These are phyloP conservation scores for Oncopodura yosiiana DNA, from an alignment of 1,140 invertebrate genomes.

Conservation along the genomic window DNA sequence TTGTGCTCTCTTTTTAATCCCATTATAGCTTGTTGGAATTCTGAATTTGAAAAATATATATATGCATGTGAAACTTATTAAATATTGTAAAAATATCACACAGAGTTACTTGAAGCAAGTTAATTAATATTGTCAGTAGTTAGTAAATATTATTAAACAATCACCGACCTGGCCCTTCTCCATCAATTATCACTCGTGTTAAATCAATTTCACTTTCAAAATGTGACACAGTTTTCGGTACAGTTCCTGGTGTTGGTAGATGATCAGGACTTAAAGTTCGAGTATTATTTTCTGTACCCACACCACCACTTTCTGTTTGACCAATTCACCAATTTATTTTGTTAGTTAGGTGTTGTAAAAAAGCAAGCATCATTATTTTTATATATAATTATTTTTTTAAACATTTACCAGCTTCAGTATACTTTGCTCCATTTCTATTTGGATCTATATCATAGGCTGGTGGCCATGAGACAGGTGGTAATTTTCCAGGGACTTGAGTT, in stretches of 20 bases:
- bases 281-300: constrained; percentile 20
- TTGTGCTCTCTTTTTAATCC: constrained; percentile 41
- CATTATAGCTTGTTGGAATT: constrained; percentile 42
- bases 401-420: constrained; percentile 43
- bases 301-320: background rate
- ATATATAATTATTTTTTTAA: background rate
- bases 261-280: constrained; percentile 31
- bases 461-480: constrained; percentile 47
- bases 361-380: background rate
- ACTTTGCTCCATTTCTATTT: constrained; percentile 40
- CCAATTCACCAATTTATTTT: background rate
- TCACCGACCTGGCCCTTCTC: constrained; percentile 23
- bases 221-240: constrained; percentile 34
- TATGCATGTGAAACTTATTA: background rate
- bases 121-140: background rate
- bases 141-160: constrained; percentile 8
- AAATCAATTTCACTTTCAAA: constrained; percentile 34
- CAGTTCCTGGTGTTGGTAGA: constrained; percentile 31
- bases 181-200: constrained; percentile 14
- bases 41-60: constrained; percentile 31
- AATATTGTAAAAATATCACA: background rate
- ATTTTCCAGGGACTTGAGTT: constrained; percentile 58
- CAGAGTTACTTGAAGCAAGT: background rate
- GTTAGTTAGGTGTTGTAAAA: background rate
- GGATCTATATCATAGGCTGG: constrained; percentile 39